These are phyloP conservation scores for Etheostoma nigrum DNA, from an alignment of 2,797 vertebrate species.

Conservation along the genomic window DNA sequence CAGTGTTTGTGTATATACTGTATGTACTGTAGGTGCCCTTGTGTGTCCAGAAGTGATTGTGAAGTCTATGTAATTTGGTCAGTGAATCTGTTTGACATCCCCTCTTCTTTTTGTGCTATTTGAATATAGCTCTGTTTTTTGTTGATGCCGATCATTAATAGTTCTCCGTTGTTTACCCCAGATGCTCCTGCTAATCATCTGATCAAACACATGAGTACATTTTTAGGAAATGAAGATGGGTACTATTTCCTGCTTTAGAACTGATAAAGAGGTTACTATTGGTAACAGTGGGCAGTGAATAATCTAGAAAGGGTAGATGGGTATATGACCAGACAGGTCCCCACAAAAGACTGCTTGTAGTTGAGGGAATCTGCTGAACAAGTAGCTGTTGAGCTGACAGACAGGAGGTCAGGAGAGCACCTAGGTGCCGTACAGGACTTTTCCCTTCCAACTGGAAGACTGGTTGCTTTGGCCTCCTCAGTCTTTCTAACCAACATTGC, in stretches of 20 bases:
- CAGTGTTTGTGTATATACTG: not conserved
- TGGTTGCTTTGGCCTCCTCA: no score
- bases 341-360: no score
- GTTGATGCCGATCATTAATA: not conserved
- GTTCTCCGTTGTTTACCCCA: slow-evolving; percentile 4
- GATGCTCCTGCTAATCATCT: slow-evolving; percentile 1
- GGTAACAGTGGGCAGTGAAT: not conserved
- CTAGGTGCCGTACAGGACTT: no score
- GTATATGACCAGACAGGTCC: no score
- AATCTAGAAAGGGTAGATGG: not conserved
- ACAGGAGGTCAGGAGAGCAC: no score
- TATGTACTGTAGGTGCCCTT: not conserved
- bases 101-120: slow-evolving; percentile 24
- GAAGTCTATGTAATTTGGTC: not conserved
- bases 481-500: no score
- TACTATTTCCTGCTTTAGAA: slow-evolving; percentile 16
- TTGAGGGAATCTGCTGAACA: no score
- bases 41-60: slow-evolving; percentile 5
- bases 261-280: not conserved
- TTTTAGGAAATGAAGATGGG: slow-evolving; percentile 20
- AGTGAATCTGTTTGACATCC: slow-evolving; percentile 13
- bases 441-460: no score
- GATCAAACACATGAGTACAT: slow-evolving; percentile 24
- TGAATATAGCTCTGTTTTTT: not conserved
- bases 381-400: no score